Percentiles rank a stretch among this genome's conserved stretches.
Evolutionary conservation across 1,140 invertebrate genomes (phyloP).

Genomic region (Palaemon carinicauda): DNA sequence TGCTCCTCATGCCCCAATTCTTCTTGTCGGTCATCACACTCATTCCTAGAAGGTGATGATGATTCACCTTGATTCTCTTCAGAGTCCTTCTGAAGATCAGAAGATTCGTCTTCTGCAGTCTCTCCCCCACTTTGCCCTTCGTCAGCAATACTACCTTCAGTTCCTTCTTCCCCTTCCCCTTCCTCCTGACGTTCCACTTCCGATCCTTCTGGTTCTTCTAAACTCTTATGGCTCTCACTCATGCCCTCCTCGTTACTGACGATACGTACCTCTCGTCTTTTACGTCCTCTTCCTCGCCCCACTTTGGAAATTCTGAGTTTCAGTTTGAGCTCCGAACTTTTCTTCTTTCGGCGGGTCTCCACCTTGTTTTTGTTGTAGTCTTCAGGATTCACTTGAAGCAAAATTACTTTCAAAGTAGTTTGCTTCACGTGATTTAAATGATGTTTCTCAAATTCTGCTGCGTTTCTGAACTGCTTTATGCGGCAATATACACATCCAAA

Average conservation of each 20-base stretch:
- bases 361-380: conserved; percentile 18
- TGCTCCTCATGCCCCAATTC: conserved; percentile 11
- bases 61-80: not conserved
- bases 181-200: conserved; percentile 22
- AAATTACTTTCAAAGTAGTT: conserved; percentile 6
- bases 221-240: conserved; percentile 47
- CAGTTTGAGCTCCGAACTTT: conserved; percentile 28
- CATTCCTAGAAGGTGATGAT: conserved; percentile 3
- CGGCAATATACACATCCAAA: conserved; percentile 21
- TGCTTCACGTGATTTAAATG: conserved; percentile 24
- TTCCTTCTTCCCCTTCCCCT: conserved; percentile 18
- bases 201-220: conserved; percentile 35
- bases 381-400: conserved; percentile 5
- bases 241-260: conserved; percentile 45
- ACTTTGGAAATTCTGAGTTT: conserved; percentile 53
- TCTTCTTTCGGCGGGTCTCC: conserved; percentile 7
- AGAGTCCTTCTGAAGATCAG: not conserved
- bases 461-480: conserved; percentile 14
- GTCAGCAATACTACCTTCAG: conserved; percentile 12
- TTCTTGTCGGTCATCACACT: not conserved
- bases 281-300: conserved; percentile 45
- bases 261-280: conserved; percentile 38
- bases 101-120: conserved; percentile 16
- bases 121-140: conserved; percentile 33
- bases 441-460: conserved; percentile 33